Conservation (phyloP, 2,888 invertebrate genomes). For the Drosophila pegasa region DNA sequence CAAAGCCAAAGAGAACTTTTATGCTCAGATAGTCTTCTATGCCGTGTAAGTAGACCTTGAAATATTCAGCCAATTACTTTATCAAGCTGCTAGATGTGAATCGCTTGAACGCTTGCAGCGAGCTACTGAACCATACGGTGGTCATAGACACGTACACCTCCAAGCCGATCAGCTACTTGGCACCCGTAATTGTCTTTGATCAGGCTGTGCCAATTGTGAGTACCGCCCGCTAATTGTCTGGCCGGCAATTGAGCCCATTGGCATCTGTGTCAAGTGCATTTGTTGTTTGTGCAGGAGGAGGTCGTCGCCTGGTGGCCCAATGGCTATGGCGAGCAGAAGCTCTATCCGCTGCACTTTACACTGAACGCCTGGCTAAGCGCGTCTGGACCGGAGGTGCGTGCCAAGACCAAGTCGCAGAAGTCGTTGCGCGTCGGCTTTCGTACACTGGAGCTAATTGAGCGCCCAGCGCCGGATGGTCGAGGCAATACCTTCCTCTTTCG, state of each 20-base stretch:
- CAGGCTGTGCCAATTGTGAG: slow-evolving; percentile 81
- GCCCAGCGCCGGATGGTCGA: slow-evolving; percentile 53
- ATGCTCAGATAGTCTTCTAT: slow-evolving; percentile 81
- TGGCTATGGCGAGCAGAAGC: slow-evolving; percentile 92
- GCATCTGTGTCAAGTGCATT: slow-evolving; percentile 50
- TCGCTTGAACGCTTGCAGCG: slow-evolving; percentile 64
- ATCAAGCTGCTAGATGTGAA: slow-evolving; percentile 1
- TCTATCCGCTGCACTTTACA: slow-evolving; percentile 89
- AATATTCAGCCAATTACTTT: slow-evolving; percentile 6
- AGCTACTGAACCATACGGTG: slow-evolving; percentile 79
- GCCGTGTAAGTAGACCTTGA: slow-evolving; percentile 78
- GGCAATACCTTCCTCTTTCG: slow-evolving; percentile 94
- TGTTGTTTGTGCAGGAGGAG: slow-evolving; percentile 79
- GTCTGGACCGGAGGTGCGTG: slow-evolving; percentile 64
- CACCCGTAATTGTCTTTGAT: slow-evolving; percentile 81
- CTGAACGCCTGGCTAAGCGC: slow-evolving; percentile 83
- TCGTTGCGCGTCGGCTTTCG: slow-evolving; percentile 93
- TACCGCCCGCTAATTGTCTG: slow-evolving; percentile 53
- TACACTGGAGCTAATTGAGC: slow-evolving; percentile 92
- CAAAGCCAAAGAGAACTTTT: slow-evolving; percentile 77
- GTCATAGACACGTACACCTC: slow-evolving; percentile 64
- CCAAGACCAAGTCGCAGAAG: slow-evolving; percentile 84
- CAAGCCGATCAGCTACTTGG: slow-evolving; percentile 66
- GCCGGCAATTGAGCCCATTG: slow-evolving; percentile 39
- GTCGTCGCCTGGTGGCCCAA: slow-evolving; percentile 97